Evolutionary conservation across 2,113 vertebrate species (phyloP).

Genomic region (Corythaixoides concolor): DNA sequence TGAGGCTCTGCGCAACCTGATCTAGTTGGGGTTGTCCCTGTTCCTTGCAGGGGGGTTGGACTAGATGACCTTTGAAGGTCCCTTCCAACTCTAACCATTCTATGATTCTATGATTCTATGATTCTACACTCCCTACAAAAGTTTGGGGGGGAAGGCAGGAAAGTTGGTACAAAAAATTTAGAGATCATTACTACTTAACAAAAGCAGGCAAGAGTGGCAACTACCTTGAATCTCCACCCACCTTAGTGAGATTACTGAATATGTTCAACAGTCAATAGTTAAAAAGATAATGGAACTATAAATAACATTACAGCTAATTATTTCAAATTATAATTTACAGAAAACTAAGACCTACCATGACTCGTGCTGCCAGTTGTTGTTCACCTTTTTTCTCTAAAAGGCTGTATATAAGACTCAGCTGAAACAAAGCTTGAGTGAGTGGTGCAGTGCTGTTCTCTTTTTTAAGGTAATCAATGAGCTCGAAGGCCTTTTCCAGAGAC

Average conservation of each 20-base stretch:
- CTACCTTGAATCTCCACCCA: neutral
- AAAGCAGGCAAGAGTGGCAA: neutral
- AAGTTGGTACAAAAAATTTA: neutral
- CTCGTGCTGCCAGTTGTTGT: conserved; percentile 62
- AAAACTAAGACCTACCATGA: conserved; percentile 78
- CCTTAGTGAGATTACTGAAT: neutral
- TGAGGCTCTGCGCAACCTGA: no score
- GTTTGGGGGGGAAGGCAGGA: no score
- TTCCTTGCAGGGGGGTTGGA: no score
- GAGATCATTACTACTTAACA: neutral
- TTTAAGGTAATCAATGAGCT: conserved; percentile 79
- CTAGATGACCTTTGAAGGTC: no score
- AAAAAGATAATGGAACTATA: neutral
- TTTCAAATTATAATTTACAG: neutral
- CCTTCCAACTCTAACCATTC: no score
- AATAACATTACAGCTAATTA: neutral
- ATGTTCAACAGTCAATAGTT: neutral
- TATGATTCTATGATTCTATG: no score
- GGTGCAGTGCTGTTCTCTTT: conserved; percentile 83
- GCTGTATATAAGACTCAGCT: conserved; percentile 79
- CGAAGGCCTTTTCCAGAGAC: conserved; percentile 79
- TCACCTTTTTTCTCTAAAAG: conserved; percentile 86
- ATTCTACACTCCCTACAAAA: neutral
- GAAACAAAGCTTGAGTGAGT: conserved; percentile 83
- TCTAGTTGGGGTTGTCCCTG: no score